These are phyloP conservation scores for Nettapus auritus DNA, from an alignment of 2,113 vertebrate genomes.

Conservation along the genomic window DNA sequence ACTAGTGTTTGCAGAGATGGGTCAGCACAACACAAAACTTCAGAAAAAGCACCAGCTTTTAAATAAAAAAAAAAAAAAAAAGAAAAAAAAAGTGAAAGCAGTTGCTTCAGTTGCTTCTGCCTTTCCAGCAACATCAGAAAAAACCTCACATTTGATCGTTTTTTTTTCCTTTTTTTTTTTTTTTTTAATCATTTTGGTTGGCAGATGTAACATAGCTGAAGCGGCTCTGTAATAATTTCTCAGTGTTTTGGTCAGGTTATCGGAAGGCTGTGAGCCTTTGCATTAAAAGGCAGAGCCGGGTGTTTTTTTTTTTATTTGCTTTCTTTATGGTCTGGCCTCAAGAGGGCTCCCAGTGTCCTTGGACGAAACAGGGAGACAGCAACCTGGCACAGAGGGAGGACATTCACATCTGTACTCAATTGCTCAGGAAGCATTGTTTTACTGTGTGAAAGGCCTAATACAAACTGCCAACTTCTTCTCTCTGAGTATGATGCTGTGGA, in stretches of 20 bases:
- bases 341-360: background rate
- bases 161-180: background rate
- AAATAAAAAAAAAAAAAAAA: background rate
- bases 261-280: background rate
- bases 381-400: background rate
- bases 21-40: background rate
- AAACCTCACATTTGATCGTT: background rate
- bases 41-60: background rate
- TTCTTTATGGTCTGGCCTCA: background rate
- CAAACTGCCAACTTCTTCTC: background rate
- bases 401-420: background rate
- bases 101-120: background rate
- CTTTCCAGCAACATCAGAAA: background rate
- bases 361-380: background rate
- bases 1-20: background rate
- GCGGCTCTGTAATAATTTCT: background rate
- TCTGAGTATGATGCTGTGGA: rapidly evolving
- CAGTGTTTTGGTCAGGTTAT: background rate
- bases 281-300: background rate
- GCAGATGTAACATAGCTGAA: background rate
- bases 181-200: background rate
- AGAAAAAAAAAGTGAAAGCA: background rate
- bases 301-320: background rate
- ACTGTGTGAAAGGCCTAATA: background rate
- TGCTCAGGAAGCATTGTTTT: background rate